These are phyloP conservation scores for Idaea biselata DNA, from an alignment of 2,888 invertebrate genomes.

Conservation along the genomic window DNA sequence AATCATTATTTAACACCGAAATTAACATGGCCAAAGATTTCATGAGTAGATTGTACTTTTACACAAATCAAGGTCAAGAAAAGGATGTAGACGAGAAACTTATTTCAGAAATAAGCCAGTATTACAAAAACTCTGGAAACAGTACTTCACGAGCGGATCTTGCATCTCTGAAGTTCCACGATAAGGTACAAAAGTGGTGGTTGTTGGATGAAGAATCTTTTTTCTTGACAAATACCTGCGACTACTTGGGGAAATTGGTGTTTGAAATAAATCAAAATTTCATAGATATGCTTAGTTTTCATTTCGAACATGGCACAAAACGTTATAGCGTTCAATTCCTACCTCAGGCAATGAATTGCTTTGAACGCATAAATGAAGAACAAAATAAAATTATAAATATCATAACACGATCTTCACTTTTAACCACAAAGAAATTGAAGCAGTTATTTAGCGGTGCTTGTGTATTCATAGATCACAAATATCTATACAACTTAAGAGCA, in stretches of 20 bases:
- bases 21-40: background rate
- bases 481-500: background rate
- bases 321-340: background rate
- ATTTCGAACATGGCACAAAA: background rate
- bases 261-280: background rate
- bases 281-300: background rate
- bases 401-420: background rate
- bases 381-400: background rate
- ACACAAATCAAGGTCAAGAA: slow-evolving; percentile 3
- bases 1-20: background rate
- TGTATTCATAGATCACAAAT: background rate
- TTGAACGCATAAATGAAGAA: background rate
- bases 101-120: background rate
- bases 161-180: background rate
- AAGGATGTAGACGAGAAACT: background rate
- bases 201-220: background rate
- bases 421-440: background rate
- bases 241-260: background rate
- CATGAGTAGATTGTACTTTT: background rate
- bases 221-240: background rate
- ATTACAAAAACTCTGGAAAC: background rate
- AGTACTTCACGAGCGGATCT: background rate
- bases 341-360: background rate
- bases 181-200: slow-evolving; percentile 2
- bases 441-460: background rate